Conservation (phyloP, 2,113 vertebrate genomes). For the Microcebus ravelobensis region DNA sequence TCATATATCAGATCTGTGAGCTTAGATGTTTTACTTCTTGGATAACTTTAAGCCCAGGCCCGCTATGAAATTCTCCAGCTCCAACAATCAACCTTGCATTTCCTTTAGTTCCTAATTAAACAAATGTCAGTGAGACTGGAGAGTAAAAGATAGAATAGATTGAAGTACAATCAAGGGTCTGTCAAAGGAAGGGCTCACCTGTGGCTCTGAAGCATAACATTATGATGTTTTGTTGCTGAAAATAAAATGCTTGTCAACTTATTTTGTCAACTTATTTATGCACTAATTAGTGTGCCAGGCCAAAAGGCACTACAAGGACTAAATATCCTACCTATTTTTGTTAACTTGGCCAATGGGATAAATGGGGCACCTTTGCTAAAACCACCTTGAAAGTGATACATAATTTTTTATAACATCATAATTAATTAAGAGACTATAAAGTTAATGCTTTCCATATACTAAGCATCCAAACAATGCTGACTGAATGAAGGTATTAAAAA, state of each 20-base stretch:
- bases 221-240: background rate
- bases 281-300: background rate
- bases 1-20: background rate
- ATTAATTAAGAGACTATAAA: background rate
- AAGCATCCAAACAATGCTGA: background rate
- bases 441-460: background rate
- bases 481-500: conserved; percentile 1
- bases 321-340: background rate
- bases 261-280: background rate
- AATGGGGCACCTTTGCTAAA: conserved; percentile 7
- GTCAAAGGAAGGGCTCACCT: background rate
- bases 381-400: background rate
- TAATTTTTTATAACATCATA: conserved; percentile 24
- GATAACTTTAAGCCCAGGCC: background rate
- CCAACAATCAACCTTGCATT: background rate
- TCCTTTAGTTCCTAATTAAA: background rate
- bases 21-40: background rate
- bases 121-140: background rate
- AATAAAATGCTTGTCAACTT: background rate
- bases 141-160: background rate
- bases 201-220: background rate
- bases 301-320: background rate
- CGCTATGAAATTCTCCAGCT: background rate
- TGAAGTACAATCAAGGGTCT: background rate
- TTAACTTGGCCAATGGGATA: background rate